Conservation (phyloP, 2,888 invertebrate species). For the Agrypnus murinus region DNA sequence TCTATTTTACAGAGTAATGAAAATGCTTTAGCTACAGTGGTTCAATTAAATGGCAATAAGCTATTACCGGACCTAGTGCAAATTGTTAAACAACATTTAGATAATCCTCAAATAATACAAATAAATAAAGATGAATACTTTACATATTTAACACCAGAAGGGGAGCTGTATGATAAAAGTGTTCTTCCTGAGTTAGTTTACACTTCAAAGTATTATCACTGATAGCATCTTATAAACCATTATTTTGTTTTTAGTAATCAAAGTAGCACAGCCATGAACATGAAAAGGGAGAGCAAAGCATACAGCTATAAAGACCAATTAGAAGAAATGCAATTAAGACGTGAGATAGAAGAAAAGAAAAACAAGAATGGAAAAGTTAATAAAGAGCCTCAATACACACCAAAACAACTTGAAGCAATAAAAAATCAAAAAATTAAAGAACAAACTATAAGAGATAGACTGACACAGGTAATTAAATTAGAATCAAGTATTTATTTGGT, state of each 20-base stretch:
- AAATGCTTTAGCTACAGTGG: conserved; percentile 83
- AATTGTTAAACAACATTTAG: conserved; percentile 76
- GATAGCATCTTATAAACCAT: not conserved
- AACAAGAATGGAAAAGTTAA: conserved; percentile 84
- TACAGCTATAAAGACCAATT: conserved; percentile 98
- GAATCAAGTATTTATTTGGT: conserved; percentile 52
- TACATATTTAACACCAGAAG: conserved; percentile 89
- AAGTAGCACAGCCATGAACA: conserved; percentile 78
- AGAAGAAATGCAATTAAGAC: conserved; percentile 93
- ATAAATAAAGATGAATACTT: conserved; percentile 88
- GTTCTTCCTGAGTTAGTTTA: conserved; percentile 77
- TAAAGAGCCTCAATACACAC: conserved; percentile 82
- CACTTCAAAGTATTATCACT: not conserved
- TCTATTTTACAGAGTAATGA: conserved; percentile 74
- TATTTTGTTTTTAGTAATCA: conserved; percentile 68
- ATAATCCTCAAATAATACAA: conserved; percentile 78
- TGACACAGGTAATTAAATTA: conserved; percentile 75
- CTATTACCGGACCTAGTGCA: conserved; percentile 79
- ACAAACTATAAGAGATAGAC: conserved; percentile 80
- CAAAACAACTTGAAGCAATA: conserved; percentile 94
- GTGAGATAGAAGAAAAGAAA: conserved; percentile 93
- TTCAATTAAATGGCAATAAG: conserved; percentile 77
- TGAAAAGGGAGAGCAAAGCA: conserved; percentile 96
- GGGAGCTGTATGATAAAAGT: conserved; percentile 92
- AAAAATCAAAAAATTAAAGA: conserved; percentile 92